Base-by-base conservation (phyloP, 2,113 vertebrate species). In the Alligator mississippiensis region DNA sequence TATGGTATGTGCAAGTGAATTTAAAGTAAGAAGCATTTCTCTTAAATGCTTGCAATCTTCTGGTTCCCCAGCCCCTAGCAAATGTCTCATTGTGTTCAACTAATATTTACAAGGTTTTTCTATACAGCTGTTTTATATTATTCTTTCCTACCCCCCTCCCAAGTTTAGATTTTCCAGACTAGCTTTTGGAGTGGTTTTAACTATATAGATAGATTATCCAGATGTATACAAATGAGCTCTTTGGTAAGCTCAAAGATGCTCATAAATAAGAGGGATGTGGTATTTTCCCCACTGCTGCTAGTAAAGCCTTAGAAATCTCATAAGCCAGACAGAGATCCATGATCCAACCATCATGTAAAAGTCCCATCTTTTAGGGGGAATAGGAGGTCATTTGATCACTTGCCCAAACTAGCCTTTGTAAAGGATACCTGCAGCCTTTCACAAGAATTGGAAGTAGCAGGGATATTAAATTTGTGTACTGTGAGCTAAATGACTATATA, bases 11-110 rank as follows among this genome's bases (percentile, higher is more conserved):
- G 68, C 66, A 92, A 93, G 92, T 91, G 93, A 97, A 96, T 98
- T 95, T 96, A 94, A 96, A 97, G 92, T 92, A 97, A 96, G 89
- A 86, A 78, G 62, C 66, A 93, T 96, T 98, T 97, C 87, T 97
- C 93, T 97, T 97, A 98, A 98, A 97, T 95, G 92, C 34, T 94
- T 93, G 63, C 90, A 96, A 97, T 98, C 97, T 98, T 96, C 96
- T 96, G 68, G 83, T 87, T 97, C 85, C 70, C 92, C 58, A 5
- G 74, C 13, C 17, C 13, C 81, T 93, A 88, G 75, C 11, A 97
- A 97, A 97, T 93, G 86, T 89, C 84, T 97, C 85, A 92, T 91
- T 96, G 87, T 91, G 76, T 89, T 97, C 11, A 0, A 89, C 63
- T 96, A 93, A 87, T 96, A 96, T 97, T 96, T 97, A 94, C 84